A percentile compares a stretch with the other conserved stretches of the same genome.
phyloP scores from a whole-genome alignment of 2,797 vertebrate genomes.

The Paedocypris micromegethes region DNA sequence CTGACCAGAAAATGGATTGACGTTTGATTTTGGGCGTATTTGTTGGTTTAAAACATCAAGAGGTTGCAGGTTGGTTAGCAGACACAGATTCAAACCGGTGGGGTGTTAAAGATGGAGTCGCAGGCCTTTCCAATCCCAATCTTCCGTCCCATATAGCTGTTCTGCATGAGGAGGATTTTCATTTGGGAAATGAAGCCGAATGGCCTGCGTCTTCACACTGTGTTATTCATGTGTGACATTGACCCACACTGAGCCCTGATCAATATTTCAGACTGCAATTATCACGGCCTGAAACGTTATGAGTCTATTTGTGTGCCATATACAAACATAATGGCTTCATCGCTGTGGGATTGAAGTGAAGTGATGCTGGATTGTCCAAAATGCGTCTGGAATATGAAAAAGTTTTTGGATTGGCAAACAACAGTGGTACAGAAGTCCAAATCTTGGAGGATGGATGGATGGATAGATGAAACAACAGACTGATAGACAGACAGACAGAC shows the following conservation, averaged over 20 bases:
- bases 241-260: conserved; percentile 43
- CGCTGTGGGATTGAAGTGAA: neutral
- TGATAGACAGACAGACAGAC: no score
- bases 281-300: conserved; percentile 36
- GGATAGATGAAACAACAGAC: no score
- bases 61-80: conserved; percentile 57
- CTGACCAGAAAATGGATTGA: conserved; percentile 59
- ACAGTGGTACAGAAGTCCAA: no score
- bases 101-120: conserved; percentile 67
- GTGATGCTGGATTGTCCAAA: neutral
- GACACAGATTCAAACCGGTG: conserved; percentile 59
- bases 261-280: conserved; percentile 43
- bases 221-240: conserved; percentile 40
- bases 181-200: conserved; percentile 57
- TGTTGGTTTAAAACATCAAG: conserved; percentile 52
- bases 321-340: conserved; percentile 32
- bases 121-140: conserved; percentile 64
- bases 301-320: conserved; percentile 39
- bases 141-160: conserved; percentile 65
- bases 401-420: no score
- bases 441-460: no score
- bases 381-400: no score
- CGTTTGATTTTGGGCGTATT: conserved; percentile 56
- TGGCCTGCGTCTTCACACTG: conserved; percentile 34
- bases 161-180: conserved; percentile 71